A percentile compares a stretch with the other conserved stretches of the same genome.
Evolutionary conservation across 2,888 invertebrate species (phyloP).

Genomic region (Leucophora obtusa): DNA sequence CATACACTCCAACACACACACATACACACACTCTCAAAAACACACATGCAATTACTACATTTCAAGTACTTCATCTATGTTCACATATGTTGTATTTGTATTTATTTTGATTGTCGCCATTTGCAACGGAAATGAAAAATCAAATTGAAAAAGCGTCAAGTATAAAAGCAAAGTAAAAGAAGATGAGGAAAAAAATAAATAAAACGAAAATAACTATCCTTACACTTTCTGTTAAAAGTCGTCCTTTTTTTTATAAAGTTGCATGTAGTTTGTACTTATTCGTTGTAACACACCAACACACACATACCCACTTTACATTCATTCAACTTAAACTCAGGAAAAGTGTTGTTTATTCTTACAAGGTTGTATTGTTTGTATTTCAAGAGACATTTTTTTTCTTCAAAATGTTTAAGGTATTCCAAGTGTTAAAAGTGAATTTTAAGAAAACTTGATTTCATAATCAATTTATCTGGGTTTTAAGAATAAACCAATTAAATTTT

Average conservation of each 20-base stretch:
- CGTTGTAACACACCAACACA: constrained; percentile 2
- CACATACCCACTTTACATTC: neutral
- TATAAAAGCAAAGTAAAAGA: constrained; percentile 26
- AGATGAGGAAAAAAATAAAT: constrained; percentile 24
- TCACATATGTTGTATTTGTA: constrained; percentile 23
- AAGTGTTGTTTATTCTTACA: constrained; percentile 50
- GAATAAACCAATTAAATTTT: no score
- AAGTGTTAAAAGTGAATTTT: neutral
- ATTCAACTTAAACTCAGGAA: constrained; percentile 35
- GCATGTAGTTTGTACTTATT: neutral
- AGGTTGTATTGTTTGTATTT: constrained; percentile 51
- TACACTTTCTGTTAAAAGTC: constrained; percentile 5
- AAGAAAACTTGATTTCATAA: no score
- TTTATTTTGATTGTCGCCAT: constrained; percentile 69
- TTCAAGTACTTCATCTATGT: neutral
- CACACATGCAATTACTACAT: neutral
- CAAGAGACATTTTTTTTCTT: constrained; percentile 20
- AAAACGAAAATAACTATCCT: constrained; percentile 12
- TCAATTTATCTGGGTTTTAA: no score
- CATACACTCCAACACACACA: constrained; percentile 18
- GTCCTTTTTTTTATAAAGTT: neutral
- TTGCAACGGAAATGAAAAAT: constrained; percentile 77
- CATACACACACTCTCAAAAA: neutral
- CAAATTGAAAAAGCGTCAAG: constrained; percentile 75
- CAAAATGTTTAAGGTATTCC: neutral